Conservation (phyloP, 2,113 vertebrate species). For the Microcebus murinus region DNA sequence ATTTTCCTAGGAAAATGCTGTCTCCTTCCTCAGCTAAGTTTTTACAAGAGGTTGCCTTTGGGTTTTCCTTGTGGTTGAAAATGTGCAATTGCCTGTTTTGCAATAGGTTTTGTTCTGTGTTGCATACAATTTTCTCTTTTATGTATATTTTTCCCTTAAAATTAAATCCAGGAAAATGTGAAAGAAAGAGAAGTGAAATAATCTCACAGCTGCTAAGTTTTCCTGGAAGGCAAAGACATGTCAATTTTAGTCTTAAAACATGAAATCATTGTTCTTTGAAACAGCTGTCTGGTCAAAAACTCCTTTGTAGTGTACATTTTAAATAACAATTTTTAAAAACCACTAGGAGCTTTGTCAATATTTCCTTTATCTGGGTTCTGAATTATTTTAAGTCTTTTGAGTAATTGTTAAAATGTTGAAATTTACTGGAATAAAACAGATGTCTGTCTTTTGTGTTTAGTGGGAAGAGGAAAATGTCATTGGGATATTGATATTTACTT, state of each 20-base stretch:
- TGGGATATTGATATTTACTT: background rate
- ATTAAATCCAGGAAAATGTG: conserved; percentile 74
- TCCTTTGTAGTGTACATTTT: conserved; percentile 66
- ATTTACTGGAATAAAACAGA: conserved; percentile 53
- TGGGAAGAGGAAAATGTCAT: background rate
- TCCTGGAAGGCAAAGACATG: conserved; percentile 77
- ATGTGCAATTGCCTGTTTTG: conserved; percentile 59
- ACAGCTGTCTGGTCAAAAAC: conserved; percentile 49
- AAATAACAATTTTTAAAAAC: conserved; percentile 57
- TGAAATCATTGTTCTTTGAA: conserved; percentile 70
- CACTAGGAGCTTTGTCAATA: conserved; percentile 58
- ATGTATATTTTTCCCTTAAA: conserved; percentile 65
- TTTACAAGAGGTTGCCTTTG: conserved; percentile 24
- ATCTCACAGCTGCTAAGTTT: conserved; percentile 62
- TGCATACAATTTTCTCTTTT: conserved; percentile 66
- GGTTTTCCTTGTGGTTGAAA: conserved; percentile 65
- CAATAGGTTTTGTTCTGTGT: conserved; percentile 68
- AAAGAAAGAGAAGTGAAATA: conserved; percentile 65
- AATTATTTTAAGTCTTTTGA: conserved; percentile 67
- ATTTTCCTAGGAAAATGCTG: background rate
- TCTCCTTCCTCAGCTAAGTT: conserved; percentile 1
- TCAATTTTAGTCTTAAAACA: conserved; percentile 69
- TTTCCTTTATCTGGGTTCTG: conserved; percentile 43
- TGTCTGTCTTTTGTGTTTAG: conserved; percentile 47
- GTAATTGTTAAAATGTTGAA: conserved; percentile 62